These are phyloP conservation scores for Meta bourneti DNA, from an alignment of 2,888 invertebrate species.

Conservation along the genomic window DNA sequence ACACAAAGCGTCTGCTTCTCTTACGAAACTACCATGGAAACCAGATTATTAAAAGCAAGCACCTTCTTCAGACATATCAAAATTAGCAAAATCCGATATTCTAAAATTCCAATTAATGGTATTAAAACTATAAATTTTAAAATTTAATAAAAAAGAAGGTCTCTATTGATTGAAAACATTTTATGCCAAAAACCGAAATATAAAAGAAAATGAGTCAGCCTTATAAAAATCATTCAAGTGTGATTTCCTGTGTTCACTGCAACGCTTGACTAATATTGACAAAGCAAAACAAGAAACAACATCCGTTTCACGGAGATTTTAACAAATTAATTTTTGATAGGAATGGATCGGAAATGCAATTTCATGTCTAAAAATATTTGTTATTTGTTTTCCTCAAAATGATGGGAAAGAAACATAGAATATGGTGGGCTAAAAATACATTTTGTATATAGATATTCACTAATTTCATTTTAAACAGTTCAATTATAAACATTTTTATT, in stretches of 20 bases:
- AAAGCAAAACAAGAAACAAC: background rate
- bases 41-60: background rate
- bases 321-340: background rate
- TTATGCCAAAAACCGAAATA: background rate
- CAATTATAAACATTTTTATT: background rate
- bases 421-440: constrained; percentile 43
- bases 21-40: constrained; percentile 43
- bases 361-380: background rate
- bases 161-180: background rate
- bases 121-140: too few relatives aligned
- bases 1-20: constrained; percentile 49
- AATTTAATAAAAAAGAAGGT: too few relatives aligned
- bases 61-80: background rate
- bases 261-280: constrained; percentile 36
- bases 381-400: constrained; percentile 7
- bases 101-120: background rate
- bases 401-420: constrained; percentile 39
- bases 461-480: background rate
- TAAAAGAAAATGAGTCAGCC: constrained; percentile 36
- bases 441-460: background rate
- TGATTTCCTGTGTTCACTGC: constrained; percentile 26
- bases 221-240: constrained; percentile 15
- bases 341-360: background rate
- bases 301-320: background rate
- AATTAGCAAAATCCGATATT: background rate